Evolutionary conservation across 1,140 invertebrate species (phyloP).

Genomic region (Brachionus rubens): DNA sequence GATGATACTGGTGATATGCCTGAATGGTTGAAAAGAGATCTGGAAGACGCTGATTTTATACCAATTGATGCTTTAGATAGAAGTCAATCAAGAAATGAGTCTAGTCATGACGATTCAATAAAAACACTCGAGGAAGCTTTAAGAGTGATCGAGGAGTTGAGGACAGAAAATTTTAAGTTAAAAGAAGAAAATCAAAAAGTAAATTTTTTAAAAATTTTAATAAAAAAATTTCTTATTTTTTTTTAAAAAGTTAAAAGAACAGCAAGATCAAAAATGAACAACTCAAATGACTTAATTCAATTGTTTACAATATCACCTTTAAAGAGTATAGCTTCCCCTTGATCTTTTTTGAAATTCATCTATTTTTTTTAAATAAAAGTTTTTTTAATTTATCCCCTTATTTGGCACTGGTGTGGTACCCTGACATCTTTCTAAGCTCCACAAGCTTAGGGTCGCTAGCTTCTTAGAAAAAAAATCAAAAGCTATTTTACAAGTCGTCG

Average conservation of each 20-base stretch:
- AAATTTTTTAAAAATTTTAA: not conserved
- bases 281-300: too few species aligned
- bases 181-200: constrained; percentile 28
- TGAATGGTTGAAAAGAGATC: constrained; percentile 42
- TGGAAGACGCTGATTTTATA: constrained; percentile 36
- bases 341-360: too few species aligned
- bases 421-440: too few species aligned
- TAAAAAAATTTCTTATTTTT: not conserved
- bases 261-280: too few species aligned
- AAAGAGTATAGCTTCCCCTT: too few species aligned
- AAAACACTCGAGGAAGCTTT: constrained; percentile 16
- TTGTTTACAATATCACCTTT: too few species aligned
- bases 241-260: constrained; percentile 1
- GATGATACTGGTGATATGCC: not conserved
- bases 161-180: constrained; percentile 11
- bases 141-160: constrained; percentile 9
- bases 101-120: not conserved
- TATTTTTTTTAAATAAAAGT: too few species aligned
- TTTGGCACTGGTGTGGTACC: too few species aligned
- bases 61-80: constrained; percentile 21
- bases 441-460: too few species aligned
- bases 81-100: not conserved
- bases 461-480: too few species aligned
- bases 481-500: too few species aligned
- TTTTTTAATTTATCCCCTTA: too few species aligned